These are phyloP conservation scores for Mythimna vitellina DNA, from an alignment of 2,888 invertebrate genomes.

Conservation along the genomic window DNA sequence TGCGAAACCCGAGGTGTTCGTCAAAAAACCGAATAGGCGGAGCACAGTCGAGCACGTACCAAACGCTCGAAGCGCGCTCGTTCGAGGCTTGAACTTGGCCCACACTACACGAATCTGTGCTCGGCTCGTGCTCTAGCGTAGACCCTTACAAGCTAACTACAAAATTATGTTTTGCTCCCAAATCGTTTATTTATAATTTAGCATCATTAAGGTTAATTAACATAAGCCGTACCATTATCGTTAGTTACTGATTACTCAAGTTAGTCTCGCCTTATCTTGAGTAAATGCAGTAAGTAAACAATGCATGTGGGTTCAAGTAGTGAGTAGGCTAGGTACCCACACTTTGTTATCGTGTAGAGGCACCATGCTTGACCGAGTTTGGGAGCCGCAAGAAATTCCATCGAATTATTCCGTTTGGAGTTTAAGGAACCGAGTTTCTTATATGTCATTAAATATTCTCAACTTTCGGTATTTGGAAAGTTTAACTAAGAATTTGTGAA, in stretches of 20 bases:
- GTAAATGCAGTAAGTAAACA: conserved; percentile 45
- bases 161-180: conserved; percentile 2
- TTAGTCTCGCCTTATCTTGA: conserved; percentile 39
- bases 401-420: conserved; percentile 6
- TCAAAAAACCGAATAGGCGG: too few species aligned
- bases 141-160: conserved; percentile 7
- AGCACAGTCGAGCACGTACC: too few species aligned
- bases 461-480: conserved; percentile 1
- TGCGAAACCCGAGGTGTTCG: too few species aligned
- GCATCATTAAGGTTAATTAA: conserved; percentile 36
- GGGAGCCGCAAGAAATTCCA: conserved; percentile 23
- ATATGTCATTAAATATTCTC: background rate
- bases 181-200: conserved; percentile 22
- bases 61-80: too few species aligned
- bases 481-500: background rate
- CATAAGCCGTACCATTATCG: conserved; percentile 35
- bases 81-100: too few species aligned
- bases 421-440: conserved; percentile 9
- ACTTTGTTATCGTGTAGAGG: conserved; percentile 29
- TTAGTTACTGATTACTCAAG: conserved; percentile 38
- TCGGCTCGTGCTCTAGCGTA: too few species aligned
- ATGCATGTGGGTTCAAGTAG: conserved; percentile 9
- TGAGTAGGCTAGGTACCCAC: background rate
- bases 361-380: conserved; percentile 34
- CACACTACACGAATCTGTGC: too few species aligned